phyloP scores from a whole-genome alignment of 2,113 vertebrate species.

The Crypturellus undulatus region DNA sequence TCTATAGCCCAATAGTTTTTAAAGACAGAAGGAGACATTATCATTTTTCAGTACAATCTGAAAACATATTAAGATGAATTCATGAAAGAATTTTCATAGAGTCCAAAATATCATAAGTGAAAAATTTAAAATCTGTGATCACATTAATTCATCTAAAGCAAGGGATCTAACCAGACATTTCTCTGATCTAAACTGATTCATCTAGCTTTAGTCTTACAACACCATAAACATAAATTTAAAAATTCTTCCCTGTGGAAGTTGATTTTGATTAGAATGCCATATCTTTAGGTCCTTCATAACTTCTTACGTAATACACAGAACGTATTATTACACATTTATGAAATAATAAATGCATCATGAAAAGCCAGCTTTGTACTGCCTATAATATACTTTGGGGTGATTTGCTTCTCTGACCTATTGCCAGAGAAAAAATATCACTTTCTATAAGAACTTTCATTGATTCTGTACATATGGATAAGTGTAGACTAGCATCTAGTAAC shows the following conservation, averaged over 20 bases:
- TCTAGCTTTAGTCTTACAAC: neutral
- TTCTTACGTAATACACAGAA: neutral
- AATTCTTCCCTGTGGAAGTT: neutral
- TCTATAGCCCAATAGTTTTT: neutral
- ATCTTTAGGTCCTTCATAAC: neutral
- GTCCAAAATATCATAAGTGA: neutral
- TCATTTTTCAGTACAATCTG: neutral
- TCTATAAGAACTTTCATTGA: neutral
- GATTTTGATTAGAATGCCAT: neutral
- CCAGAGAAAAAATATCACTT: neutral
- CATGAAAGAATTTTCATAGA: neutral
- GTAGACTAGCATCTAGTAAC: neutral
- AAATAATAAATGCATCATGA: neutral
- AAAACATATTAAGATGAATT: neutral
- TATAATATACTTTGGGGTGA: neutral
- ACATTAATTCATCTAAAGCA: neutral
- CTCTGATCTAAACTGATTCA: neutral
- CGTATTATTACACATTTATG: neutral
- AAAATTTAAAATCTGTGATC: neutral
- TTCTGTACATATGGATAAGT: neutral
- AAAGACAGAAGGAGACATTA: neutral
- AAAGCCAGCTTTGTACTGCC: neutral
- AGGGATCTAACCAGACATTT: neutral
- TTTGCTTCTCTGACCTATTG: neutral
- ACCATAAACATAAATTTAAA: neutral